Evolutionary conservation across 92 coral and sea anemone genomes (phyloP).

Genomic region (Ricordea florida): DNA sequence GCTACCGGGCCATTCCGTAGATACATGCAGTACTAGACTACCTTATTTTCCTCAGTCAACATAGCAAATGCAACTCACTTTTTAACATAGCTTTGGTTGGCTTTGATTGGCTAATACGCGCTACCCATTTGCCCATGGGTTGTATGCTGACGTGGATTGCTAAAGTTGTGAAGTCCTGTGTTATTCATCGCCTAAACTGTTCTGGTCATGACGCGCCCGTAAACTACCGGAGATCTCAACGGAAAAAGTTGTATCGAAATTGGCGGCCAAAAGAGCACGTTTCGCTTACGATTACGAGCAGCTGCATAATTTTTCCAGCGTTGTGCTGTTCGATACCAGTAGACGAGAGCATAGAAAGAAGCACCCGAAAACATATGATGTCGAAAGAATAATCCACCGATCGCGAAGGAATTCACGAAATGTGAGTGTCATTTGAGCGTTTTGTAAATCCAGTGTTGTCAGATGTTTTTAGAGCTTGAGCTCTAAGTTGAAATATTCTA

Average conservation of each 20-base stretch:
- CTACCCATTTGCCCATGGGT: too few species aligned
- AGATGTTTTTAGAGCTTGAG: background rate
- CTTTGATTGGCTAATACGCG: too few species aligned
- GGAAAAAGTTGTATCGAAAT: background rate
- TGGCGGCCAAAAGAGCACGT: constrained; percentile 14
- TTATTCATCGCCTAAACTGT: background rate
- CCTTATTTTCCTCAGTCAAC: too few species aligned
- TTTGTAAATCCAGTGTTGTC: background rate
- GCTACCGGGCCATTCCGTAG: too few species aligned
- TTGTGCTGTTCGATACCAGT: background rate
- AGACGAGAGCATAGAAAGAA: background rate
- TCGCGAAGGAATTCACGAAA: background rate
- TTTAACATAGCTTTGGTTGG: too few species aligned
- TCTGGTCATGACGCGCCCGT: background rate
- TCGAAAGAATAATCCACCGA: constrained; percentile 21
- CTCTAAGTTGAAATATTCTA: background rate
- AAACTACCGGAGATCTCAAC: background rate
- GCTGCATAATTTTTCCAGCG: constrained; percentile 11
- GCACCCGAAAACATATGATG: background rate
- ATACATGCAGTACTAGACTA: too few species aligned
- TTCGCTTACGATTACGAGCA: background rate
- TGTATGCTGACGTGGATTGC: too few species aligned
- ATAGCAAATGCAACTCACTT: too few species aligned
- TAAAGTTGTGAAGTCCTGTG: too few species aligned
- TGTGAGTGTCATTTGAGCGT: constrained; percentile 12